A percentile compares a stretch with the other conserved stretches of the same genome.
These are phyloP conservation scores for Haliclona indistincta DNA, from an alignment of 37 sponge, comb jelly and placozoan genomes.

Conservation along the genomic window DNA sequence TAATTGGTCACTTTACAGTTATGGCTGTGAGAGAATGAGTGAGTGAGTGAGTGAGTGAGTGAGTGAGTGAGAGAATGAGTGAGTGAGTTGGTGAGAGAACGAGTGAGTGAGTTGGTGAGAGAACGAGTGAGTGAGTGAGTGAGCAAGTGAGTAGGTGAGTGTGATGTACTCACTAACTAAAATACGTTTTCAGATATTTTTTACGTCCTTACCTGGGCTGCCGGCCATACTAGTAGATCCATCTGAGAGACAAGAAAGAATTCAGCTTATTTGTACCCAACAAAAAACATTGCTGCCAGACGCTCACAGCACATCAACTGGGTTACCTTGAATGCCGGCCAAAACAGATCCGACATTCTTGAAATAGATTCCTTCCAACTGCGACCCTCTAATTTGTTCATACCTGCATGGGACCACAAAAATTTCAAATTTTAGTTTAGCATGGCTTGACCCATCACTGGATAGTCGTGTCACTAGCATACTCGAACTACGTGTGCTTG, in stretches of 20 bases:
- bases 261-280: not conserved
- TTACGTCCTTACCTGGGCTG: conserved; percentile 40
- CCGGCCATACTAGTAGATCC: conserved; percentile 70
- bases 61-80: no score
- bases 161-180: no score
- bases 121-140: no score
- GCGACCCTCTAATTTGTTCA: conserved; percentile 64
- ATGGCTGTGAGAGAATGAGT: no score
- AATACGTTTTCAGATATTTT: no score
- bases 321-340: conserved; percentile 45
- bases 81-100: no score
- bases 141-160: no score
- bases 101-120: no score
- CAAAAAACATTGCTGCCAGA: not conserved
- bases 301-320: not conserved
- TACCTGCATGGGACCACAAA: conserved; percentile 9
- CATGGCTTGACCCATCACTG: not conserved
- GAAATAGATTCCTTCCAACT: conserved; percentile 21
- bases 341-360: conserved; percentile 59
- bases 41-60: no score
- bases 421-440: not conserved
- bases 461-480: conserved; percentile 8
- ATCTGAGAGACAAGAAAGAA: conserved; percentile 22
- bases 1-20: no score
- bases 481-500: no score